These are phyloP conservation scores for Gadopsis bispinosus DNA, from an alignment of 2,797 vertebrate species.

Conservation along the genomic window DNA sequence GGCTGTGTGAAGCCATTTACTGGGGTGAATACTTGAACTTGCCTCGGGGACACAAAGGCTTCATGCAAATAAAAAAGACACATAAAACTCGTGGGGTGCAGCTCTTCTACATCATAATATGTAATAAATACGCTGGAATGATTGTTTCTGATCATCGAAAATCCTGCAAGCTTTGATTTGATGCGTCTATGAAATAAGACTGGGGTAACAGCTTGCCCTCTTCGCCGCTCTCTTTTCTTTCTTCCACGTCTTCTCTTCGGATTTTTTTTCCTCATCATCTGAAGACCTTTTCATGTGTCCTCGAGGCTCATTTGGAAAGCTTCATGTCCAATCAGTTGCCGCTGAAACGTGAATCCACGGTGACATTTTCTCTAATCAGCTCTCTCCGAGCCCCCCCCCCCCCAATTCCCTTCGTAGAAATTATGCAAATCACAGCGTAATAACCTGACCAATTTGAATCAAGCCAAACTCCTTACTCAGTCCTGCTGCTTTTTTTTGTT, in stretches of 20 bases:
- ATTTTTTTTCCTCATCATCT: conserved; percentile 52
- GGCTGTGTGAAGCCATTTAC: conserved; percentile 62
- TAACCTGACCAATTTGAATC: conserved; percentile 65
- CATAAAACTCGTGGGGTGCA: conserved; percentile 54
- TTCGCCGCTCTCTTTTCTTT: conserved; percentile 10
- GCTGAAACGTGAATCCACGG: conserved; percentile 64
- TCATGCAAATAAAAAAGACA: conserved; percentile 51
- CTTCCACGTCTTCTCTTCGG: conserved; percentile 16
- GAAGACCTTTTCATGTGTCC: conserved; percentile 48
- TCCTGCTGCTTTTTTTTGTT: conserved; percentile 20
- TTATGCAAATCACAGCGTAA: conserved; percentile 71
- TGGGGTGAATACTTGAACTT: conserved; percentile 65
- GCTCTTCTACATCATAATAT: conserved; percentile 49
- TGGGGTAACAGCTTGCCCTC: conserved; percentile 30
- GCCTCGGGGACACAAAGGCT: conserved; percentile 57
- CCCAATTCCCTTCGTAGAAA: conserved; percentile 36
- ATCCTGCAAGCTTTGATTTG: conserved; percentile 60
- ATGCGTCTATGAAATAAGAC: conserved; percentile 51
- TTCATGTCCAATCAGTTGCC: conserved; percentile 72
- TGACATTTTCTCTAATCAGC: conserved; percentile 79
- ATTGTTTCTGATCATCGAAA: conserved; percentile 60
- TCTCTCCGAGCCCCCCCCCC: conserved; percentile 29
- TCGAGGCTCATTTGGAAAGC: conserved; percentile 60
- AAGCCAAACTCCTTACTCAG: conserved; percentile 29
- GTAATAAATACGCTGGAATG: conserved; percentile 63